Evolutionary conservation across 2,797 vertebrate species (phyloP), one percentile per base, ranked within the genome.

Genomic region (Galagoides demidoff): DNA sequence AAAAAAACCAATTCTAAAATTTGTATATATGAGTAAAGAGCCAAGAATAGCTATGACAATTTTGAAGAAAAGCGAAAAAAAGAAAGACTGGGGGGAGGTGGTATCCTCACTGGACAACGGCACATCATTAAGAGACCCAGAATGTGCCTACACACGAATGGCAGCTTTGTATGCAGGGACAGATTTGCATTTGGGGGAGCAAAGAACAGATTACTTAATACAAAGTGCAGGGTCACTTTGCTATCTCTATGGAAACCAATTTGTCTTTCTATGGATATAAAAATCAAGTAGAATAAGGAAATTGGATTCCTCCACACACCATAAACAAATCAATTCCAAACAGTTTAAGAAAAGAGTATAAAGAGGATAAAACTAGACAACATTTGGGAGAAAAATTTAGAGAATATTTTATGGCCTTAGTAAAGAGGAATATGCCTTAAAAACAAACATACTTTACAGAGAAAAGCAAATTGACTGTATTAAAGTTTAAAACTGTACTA

Each of bases 1-100:
- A 73, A 17, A 84, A 83, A 94, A 85, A 85, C 3, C 68, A 39
- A 93, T 82, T 96, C 57, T 74, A 63, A 96, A 94, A 68, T 43
- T 20, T 93, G 52, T 90, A 63, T 73, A 7, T 68, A 84, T 95
- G 71, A 63, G 22, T 81, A 87, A 95, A 79, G 27, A 85, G 43
- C 77, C 43, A 89, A 95, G 83, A 94, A 52, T 85, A 92, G 52
- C 20, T 63, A 66, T 63, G 68, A 73, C 23, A 73, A 79, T 82
- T 93, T 59, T 92, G 23, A 77, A 93, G 20, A 52, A 81, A 49
- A 88, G 68, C 23, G n/a, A 25, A 63, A 74, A 27, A 29, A 79
- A 68, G 63, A 45, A 43, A 71, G 14, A 90, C 3, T n/a, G 31
- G 16, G 4, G 52, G 52, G 14, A 45, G 11, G 9, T 9, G 16